A percentile compares a stretch with the other conserved stretches of the same genome.
phyloP scores from a whole-genome alignment of 2,113 vertebrate species.

The Myanophis thanlyinensis region DNA sequence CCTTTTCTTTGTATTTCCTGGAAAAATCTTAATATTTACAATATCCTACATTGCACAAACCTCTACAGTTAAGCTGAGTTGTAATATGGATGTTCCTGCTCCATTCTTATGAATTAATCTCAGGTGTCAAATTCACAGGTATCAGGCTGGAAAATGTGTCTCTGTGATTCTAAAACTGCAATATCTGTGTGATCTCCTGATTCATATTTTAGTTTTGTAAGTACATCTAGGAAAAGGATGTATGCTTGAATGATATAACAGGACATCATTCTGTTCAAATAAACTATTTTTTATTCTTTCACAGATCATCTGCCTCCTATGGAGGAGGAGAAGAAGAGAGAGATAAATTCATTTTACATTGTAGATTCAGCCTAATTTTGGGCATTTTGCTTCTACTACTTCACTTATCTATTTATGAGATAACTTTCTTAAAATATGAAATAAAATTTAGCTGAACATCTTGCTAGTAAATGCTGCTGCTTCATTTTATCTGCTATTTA shows the following conservation, averaged over 20 bases:
- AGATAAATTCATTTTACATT: background rate
- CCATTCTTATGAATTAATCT: background rate
- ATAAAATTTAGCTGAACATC: background rate
- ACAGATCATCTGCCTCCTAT: background rate
- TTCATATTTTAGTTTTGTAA: background rate
- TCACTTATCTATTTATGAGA: background rate
- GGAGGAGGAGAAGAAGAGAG: background rate
- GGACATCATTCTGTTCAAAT: background rate
- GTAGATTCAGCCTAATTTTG: background rate
- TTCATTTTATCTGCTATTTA: background rate
- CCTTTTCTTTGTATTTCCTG: background rate
- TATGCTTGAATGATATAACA: background rate
- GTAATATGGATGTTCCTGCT: background rate
- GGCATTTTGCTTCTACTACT: background rate
- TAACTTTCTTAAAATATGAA: background rate
- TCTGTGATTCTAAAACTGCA: background rate
- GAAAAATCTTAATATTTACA: background rate
- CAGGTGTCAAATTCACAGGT: background rate
- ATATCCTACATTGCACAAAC: background rate
- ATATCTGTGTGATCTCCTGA: background rate
- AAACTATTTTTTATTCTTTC: background rate
- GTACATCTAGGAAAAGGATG: background rate
- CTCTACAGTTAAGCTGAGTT: background rate
- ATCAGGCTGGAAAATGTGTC: background rate
- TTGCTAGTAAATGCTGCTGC: background rate